Conservation (phyloP, 1,140 invertebrate species). For the Lasioglossum albipes region DNA sequence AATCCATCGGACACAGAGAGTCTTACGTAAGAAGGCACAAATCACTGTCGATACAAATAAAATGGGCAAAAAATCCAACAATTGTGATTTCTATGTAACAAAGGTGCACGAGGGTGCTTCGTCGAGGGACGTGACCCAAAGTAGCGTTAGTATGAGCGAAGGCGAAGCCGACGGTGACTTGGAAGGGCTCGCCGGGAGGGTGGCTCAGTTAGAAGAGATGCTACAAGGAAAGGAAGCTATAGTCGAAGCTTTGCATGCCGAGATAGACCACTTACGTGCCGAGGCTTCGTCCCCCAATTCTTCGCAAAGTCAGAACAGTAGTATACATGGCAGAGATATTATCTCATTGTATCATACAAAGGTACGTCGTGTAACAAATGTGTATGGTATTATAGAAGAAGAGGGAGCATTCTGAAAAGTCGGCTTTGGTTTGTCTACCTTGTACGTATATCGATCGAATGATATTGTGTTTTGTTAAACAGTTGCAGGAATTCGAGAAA, state of each 20-base stretch:
- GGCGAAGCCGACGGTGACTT: slow-evolving; percentile 77
- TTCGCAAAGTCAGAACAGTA: slow-evolving; percentile 75
- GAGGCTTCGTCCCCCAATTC: slow-evolving; percentile 76
- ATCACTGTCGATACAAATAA: too few species aligned
- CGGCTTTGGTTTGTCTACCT: neutral
- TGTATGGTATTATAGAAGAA: neutral
- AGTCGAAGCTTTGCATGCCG: slow-evolving; percentile 73
- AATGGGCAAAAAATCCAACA: too few species aligned
- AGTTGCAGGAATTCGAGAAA: slow-evolving; percentile 73
- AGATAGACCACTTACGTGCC: slow-evolving; percentile 74
- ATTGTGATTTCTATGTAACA: neutral
- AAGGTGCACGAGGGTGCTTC: slow-evolving; percentile 68
- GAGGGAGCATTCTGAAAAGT: neutral
- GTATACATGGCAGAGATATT: slow-evolving; percentile 70
- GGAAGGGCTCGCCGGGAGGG: slow-evolving; percentile 74
- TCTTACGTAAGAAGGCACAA: slow-evolving; percentile 56
- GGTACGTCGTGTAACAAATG: slow-evolving; percentile 53
- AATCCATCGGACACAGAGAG: slow-evolving; percentile 58
- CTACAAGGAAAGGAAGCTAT: slow-evolving; percentile 75
- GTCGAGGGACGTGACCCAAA: slow-evolving; percentile 70
- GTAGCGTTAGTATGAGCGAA: slow-evolving; percentile 76
- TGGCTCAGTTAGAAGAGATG: slow-evolving; percentile 73
- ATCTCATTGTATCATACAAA: slow-evolving; percentile 71
- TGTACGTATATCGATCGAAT: neutral
- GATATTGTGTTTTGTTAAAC: slow-evolving; percentile 35